A percentile compares a stretch with the other conserved stretches of the same genome.
Conservation (phyloP, 2,797 vertebrate genomes). For the Falco columbarius region DNA sequence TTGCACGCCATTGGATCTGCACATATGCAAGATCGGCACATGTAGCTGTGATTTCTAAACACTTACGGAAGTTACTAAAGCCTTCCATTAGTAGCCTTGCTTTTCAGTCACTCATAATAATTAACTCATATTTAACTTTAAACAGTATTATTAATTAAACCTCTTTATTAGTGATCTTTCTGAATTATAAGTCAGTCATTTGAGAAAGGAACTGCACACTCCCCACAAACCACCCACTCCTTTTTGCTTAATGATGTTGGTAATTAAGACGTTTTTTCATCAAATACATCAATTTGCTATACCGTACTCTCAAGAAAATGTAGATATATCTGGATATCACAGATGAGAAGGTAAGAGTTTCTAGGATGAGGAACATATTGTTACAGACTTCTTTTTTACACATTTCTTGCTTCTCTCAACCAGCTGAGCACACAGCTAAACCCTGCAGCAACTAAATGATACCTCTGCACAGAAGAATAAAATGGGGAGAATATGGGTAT, state of each 20-base stretch:
- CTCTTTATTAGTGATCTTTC: background rate
- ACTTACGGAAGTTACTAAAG: background rate
- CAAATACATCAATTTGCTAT: background rate
- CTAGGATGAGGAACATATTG: background rate
- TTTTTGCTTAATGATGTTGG: background rate
- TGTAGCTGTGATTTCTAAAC: background rate
- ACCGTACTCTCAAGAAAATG: constrained; percentile 6
- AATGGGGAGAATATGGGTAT: background rate
- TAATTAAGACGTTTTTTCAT: background rate
- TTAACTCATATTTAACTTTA: background rate
- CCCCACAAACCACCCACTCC: background rate
- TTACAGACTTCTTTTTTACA: background rate
- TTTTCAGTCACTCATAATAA: background rate
- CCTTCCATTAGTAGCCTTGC: background rate
- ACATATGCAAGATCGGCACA: background rate
- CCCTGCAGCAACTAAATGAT: background rate
- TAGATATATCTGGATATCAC: background rate
- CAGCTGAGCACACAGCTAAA: background rate
- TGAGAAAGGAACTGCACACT: constrained; percentile 1
- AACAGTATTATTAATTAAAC: background rate
- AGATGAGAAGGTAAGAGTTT: constrained; percentile 44
- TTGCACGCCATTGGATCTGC: background rate
- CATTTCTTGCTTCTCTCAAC: background rate
- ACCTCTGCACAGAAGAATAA: background rate
- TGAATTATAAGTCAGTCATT: background rate